These are phyloP conservation scores for Tetramorium parvispinum DNA, from an alignment of 1,140 invertebrate genomes.

Conservation along the genomic window DNA sequence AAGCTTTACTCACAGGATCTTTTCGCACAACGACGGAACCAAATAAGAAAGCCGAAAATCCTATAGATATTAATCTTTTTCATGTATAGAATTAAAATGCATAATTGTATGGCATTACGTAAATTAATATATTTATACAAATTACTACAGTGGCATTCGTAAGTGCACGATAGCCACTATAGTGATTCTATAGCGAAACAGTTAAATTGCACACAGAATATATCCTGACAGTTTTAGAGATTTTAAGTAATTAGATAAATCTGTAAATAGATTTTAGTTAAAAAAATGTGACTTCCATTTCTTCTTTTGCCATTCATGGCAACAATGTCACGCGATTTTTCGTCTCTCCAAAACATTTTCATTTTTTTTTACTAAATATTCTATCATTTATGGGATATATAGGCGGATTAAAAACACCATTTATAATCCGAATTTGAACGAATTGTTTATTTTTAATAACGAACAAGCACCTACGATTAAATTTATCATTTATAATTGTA, in stretches of 20 bases:
- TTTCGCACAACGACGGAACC: neutral
- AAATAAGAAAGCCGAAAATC: neutral
- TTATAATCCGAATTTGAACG: neutral
- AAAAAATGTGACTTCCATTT: neutral
- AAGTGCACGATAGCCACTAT: neutral
- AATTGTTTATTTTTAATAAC: neutral
- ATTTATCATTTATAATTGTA: neutral
- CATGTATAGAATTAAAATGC: constrained; percentile 9
- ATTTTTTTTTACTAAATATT: no score
- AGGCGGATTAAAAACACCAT: neutral
- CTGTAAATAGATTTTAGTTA: constrained; percentile 31
- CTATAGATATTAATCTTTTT: neutral
- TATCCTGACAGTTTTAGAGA: neutral
- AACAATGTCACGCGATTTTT: neutral
- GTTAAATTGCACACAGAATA: neutral
- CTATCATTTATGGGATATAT: neutral
- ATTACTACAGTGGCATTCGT: neutral
- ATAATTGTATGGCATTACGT: constrained; percentile 3
- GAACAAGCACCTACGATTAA: neutral
- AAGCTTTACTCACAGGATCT: neutral
- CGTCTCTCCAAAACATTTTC: neutral
- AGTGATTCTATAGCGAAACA: neutral
- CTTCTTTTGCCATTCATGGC: neutral
- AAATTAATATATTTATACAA: constrained; percentile 32
- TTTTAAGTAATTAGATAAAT: constrained; percentile 20